These are phyloP conservation scores for Calypte anna DNA, from an alignment of 2,113 vertebrate genomes.

Conservation along the genomic window DNA sequence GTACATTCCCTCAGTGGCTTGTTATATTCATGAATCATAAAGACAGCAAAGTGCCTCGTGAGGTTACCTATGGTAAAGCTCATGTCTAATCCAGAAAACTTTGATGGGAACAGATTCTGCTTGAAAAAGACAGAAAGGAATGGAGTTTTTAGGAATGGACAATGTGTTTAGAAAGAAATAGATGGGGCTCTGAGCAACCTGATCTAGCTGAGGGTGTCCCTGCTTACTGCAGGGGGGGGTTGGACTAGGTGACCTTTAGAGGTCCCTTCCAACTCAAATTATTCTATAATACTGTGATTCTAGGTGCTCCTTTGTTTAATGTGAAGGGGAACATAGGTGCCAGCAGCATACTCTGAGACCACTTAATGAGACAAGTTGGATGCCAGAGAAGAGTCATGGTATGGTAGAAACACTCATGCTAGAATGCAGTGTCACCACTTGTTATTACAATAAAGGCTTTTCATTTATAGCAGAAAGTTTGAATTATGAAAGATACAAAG, in stretches of 20 bases:
- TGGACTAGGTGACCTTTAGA: too few relatives aligned
- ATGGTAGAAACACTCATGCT: background rate
- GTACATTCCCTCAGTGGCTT: background rate
- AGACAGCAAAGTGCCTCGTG: background rate
- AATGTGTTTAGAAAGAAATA: background rate
- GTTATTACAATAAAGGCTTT: background rate
- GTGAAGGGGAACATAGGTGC: background rate
- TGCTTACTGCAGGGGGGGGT: too few relatives aligned
- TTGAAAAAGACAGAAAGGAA: slow-evolving; percentile 12
- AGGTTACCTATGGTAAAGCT: background rate
- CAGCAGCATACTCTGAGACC: background rate
- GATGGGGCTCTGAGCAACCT: background rate
- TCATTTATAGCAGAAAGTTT: background rate
- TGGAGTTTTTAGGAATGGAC: background rate
- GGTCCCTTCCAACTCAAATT: too few relatives aligned
- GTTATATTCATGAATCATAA: background rate
- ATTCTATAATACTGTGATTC: too few relatives aligned
- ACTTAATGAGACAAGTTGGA: background rate
- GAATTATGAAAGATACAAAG: background rate
- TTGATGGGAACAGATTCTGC: background rate
- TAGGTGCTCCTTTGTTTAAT: background rate
- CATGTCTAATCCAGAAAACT: background rate
- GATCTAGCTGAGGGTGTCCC: too few relatives aligned
- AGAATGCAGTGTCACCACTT: background rate
- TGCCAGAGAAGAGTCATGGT: background rate